These are phyloP conservation scores for Centrocercus urophasianus DNA, from an alignment of 2,113 vertebrate species.

Conservation along the genomic window DNA sequence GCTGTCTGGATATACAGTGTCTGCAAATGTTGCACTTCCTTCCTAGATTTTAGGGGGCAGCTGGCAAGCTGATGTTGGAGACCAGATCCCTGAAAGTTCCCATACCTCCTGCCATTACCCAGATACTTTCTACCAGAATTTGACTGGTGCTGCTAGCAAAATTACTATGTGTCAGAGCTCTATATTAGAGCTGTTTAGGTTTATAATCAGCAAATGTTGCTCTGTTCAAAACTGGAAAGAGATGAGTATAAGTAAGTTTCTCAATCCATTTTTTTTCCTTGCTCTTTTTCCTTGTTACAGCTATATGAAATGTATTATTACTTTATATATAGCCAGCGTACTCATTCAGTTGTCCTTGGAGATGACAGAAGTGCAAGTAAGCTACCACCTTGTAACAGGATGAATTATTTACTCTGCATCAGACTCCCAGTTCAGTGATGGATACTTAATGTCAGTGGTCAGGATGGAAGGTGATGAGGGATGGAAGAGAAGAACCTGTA, in stretches of 20 bases:
- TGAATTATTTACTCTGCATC: background rate
- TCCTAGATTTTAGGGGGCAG: background rate
- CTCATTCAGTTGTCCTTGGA: background rate
- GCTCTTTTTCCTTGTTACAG: background rate
- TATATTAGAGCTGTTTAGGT: background rate
- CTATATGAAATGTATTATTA: conserved; percentile 21
- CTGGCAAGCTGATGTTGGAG: background rate
- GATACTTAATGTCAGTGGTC: background rate
- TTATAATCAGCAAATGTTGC: background rate
- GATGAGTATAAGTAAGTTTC: background rate
- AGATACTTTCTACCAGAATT: background rate
- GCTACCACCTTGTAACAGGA: background rate
- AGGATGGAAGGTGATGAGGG: background rate
- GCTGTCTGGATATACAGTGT: background rate
- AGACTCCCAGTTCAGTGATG: background rate
- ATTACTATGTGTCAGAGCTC: background rate
- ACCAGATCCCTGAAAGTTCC: background rate
- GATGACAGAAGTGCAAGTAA: background rate
- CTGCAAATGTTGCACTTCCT: background rate
- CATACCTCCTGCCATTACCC: background rate
- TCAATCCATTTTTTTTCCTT: conserved; percentile 8
- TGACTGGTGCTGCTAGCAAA: background rate
- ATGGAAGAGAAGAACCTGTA: background rate
- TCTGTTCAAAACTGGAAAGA: conserved; percentile 38
- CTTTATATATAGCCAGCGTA: background rate